phyloP scores from a whole-genome alignment of 2,797 vertebrate genomes.

The Neopelma chrysocephalum region DNA sequence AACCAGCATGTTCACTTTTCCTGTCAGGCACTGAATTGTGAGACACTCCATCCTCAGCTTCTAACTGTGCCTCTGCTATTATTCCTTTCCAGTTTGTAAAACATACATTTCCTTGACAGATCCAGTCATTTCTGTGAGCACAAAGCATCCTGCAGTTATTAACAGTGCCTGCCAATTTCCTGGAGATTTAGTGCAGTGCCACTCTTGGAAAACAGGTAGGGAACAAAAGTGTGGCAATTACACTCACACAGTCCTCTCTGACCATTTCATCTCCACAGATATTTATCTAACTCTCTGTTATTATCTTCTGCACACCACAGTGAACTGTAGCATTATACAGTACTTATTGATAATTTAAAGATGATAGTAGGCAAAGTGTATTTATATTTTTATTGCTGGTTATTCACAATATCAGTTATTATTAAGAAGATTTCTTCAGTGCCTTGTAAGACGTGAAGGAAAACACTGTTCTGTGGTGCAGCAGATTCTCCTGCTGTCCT shows the following conservation, averaged over 20 bases:
- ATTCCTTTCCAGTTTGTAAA: constrained; percentile 30
- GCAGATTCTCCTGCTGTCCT: not conserved
- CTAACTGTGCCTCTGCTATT: not conserved
- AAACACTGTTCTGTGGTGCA: not conserved
- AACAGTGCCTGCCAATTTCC: not conserved
- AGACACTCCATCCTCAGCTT: not conserved
- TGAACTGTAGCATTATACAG: not conserved
- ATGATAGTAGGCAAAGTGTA: not conserved
- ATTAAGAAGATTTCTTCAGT: not conserved
- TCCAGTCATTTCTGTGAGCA: not conserved
- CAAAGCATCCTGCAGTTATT: constrained; percentile 19
- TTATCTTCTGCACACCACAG: not conserved
- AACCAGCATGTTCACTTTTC: not conserved
- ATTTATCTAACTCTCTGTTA: not conserved
- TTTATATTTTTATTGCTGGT: not conserved
- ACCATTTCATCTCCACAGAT: not conserved
- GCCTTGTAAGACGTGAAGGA: not conserved
- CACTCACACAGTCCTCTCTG: not conserved
- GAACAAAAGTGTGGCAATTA: constrained; percentile 13
- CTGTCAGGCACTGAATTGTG: not conserved
- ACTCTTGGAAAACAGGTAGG: constrained; percentile 5
- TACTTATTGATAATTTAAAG: not conserved
- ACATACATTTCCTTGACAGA: not conserved
- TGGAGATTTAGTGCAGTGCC: not conserved
- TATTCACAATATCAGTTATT: not conserved